These are phyloP conservation scores for Diarsia mendica DNA, from an alignment of 2,888 invertebrate genomes.

Conservation along the genomic window DNA sequence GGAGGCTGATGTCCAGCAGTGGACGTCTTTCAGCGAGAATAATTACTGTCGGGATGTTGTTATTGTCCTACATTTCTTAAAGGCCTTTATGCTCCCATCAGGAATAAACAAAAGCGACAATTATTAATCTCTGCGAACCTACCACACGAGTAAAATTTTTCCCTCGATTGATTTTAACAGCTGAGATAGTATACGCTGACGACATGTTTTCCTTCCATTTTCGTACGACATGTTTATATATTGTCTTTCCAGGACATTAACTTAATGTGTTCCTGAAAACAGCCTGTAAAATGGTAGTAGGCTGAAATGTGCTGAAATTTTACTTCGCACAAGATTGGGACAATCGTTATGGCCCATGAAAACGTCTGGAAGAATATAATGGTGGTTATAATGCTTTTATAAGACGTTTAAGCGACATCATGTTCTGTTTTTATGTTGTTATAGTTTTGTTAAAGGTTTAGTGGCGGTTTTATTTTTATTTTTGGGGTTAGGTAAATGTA, in stretches of 20 bases:
- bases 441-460: conserved; percentile 32
- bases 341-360: conserved; percentile 51
- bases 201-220: conserved; percentile 28
- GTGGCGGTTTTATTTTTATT: background rate
- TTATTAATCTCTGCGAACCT: background rate
- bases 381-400: conserved; percentile 38
- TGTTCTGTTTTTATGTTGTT: conserved; percentile 18
- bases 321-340: conserved; percentile 38
- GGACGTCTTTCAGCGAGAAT: too few relatives aligned
- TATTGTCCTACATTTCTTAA: background rate
- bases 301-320: conserved; percentile 33
- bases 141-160: conserved; percentile 39
- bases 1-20: too few relatives aligned
- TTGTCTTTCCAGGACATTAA: conserved; percentile 62
- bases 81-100: background rate
- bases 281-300: conserved; percentile 49
- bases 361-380: conserved; percentile 43
- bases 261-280: conserved; percentile 56
- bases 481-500: background rate
- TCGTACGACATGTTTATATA: conserved; percentile 49
- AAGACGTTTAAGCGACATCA: conserved; percentile 15
- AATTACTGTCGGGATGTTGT: too few relatives aligned
- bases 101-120: background rate
- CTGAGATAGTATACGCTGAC: conserved; percentile 20
- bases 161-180: conserved; percentile 57